A percentile compares a stretch with the other conserved stretches of the same genome.
These are phyloP conservation scores for Ochotona curzoniae DNA, from an alignment of 2,113 vertebrate species.

Conservation along the genomic window DNA sequence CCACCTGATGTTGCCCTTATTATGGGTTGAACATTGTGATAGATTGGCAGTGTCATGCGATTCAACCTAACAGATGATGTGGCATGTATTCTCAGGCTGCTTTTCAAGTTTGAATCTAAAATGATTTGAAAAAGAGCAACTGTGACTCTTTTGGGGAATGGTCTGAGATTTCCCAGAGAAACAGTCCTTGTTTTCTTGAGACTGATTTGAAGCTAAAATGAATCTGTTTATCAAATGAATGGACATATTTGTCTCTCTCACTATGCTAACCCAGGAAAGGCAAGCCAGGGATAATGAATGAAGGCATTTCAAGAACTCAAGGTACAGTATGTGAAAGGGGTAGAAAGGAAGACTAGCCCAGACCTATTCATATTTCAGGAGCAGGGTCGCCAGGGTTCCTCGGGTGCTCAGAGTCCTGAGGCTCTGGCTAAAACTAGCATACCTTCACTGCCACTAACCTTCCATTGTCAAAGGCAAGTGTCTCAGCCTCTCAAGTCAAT, in stretches of 20 bases:
- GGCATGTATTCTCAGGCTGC: slow-evolving; percentile 6
- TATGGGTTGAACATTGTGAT: neutral
- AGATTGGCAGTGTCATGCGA: slow-evolving; percentile 1
- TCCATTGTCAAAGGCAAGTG: neutral
- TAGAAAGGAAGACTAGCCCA: neutral
- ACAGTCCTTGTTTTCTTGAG: slow-evolving; percentile 38
- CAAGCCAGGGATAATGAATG: neutral
- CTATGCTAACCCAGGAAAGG: neutral
- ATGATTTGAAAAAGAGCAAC: neutral
- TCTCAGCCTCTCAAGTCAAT: neutral
- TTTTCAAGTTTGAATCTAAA: slow-evolving; percentile 38
- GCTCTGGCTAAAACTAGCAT: neutral
- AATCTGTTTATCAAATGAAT: neutral
- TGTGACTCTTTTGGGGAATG: neutral
- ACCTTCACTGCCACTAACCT: neutral
- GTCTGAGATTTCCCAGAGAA: slow-evolving; percentile 7
- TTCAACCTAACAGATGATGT: neutral
- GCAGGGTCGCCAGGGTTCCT: neutral
- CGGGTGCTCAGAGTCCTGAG: neutral
- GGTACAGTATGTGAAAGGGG: neutral
- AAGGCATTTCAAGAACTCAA: slow-evolving; percentile 17
- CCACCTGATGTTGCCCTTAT: slow-evolving; percentile 34
- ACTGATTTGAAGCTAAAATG: slow-evolving; percentile 49
- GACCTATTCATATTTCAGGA: neutral
- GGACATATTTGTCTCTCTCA: neutral